Evolutionary conservation across 2,888 invertebrate species (phyloP).

Genomic region (Sinhomidia bicolor): DNA sequence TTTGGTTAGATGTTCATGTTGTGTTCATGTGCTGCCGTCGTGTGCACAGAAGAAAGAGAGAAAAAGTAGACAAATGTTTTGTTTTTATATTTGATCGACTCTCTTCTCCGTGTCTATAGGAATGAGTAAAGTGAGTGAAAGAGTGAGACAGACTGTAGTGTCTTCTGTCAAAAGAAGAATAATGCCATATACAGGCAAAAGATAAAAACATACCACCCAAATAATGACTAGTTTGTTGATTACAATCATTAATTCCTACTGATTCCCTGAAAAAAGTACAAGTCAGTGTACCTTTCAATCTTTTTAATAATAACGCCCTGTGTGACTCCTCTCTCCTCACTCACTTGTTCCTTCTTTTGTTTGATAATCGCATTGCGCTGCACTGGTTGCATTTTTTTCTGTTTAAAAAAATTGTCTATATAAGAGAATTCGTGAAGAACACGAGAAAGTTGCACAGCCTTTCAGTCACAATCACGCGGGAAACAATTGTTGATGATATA

Average conservation of each 20-base stretch:
- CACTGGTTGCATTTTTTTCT: background rate
- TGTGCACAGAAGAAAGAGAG: background rate
- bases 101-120: no score
- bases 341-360: background rate
- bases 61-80: no score
- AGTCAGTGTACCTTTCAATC: conserved; percentile 32
- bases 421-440: background rate
- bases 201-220: conserved; percentile 70
- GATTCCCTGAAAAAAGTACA: conserved; percentile 59
- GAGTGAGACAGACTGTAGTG: conserved; percentile 3
- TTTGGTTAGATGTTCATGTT: conserved; percentile 12
- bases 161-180: conserved; percentile 56
- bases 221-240: conserved; percentile 65
- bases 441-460: background rate
- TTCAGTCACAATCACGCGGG: conserved; percentile 11
- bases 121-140: background rate
- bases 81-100: no score
- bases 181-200: conserved; percentile 61
- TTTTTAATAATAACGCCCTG: conserved; percentile 62
- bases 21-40: background rate
- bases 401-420: background rate
- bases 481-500: no score
- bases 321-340: background rate
- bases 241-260: conserved; percentile 70
- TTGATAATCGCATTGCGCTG: background rate